Conservation (phyloP, 1,140 invertebrate species). For the Philopotamus ludificatus region DNA sequence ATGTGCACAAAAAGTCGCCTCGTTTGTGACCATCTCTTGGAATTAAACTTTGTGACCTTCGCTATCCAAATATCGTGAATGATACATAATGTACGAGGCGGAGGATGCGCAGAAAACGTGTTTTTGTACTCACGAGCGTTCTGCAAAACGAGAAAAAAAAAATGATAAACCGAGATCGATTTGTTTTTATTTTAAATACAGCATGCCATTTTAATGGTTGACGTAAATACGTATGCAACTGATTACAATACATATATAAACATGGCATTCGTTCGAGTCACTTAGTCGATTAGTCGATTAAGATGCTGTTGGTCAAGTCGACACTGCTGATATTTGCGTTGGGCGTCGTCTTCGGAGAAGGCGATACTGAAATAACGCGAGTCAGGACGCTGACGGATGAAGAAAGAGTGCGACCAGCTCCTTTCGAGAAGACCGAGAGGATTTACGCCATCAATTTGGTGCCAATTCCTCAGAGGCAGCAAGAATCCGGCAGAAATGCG, state of each 20-base stretch:
- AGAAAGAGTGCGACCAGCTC: slow-evolving; percentile 3
- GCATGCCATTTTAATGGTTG: background rate
- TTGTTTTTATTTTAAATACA: background rate
- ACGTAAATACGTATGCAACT: background rate
- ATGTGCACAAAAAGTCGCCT: too few species aligned
- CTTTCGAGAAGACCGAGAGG: slow-evolving; percentile 21
- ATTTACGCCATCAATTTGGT: slow-evolving; percentile 31
- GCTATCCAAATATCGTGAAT: background rate
- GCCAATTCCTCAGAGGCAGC: slow-evolving; percentile 9
- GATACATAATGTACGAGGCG: background rate
- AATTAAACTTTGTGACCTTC: background rate
- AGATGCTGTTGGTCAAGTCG: background rate
- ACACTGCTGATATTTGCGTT: background rate
- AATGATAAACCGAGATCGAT: background rate
- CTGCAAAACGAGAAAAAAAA: background rate
- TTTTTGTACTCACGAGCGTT: slow-evolving; percentile 2
- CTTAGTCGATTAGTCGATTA: slow-evolving; percentile 17
- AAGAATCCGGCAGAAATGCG: background rate
- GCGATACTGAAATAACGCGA: slow-evolving; percentile 30
- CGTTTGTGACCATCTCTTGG: background rate
- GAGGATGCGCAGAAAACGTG: slow-evolving; percentile 6
- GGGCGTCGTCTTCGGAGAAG: background rate
- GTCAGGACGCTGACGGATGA: slow-evolving; percentile 29
- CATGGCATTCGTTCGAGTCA: background rate
- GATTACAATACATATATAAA: slow-evolving; percentile 1